Evolutionary conservation across 2,797 vertebrate genomes (phyloP).

Genomic region (Furcifer pardalis): DNA sequence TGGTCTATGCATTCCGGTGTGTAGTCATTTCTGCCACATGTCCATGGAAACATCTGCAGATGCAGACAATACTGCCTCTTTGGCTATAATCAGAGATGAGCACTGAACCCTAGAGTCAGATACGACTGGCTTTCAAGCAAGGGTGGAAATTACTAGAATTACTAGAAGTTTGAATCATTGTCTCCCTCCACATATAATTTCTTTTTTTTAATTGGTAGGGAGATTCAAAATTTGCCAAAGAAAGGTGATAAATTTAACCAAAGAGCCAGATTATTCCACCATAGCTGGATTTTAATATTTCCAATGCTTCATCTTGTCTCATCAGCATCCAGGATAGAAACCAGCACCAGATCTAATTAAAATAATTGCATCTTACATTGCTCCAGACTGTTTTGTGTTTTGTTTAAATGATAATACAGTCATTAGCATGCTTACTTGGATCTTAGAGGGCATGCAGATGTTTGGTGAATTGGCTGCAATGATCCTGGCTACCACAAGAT

Average conservation of each 20-base stretch:
- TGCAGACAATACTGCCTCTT: no score
- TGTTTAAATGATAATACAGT: slow-evolving; percentile 47
- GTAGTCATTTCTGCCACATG: no score
- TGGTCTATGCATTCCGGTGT: no score
- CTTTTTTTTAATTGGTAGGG: background rate
- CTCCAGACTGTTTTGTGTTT: slow-evolving; percentile 52
- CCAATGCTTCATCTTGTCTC: slow-evolving; percentile 13
- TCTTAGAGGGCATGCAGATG: background rate
- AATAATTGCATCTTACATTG: slow-evolving; percentile 59
- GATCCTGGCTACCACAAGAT: slow-evolving; percentile 69
- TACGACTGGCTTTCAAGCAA: no score
- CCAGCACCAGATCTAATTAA: slow-evolving; percentile 46
- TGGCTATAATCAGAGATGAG: no score
- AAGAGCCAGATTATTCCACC: background rate
- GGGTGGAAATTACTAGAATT: no score
- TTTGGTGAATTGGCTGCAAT: slow-evolving; percentile 39
- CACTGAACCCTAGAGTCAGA: no score
- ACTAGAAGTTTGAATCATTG: no score
- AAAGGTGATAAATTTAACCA: slow-evolving; percentile 12
- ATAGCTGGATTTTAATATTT: slow-evolving; percentile 16
- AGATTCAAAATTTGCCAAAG: slow-evolving; percentile 37
- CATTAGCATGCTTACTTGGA: slow-evolving; percentile 38
- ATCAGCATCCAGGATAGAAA: background rate
- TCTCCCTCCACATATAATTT: background rate
- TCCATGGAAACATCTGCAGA: no score